Base-by-base conservation (phyloP, 2,888 invertebrate genomes). In the Drosophila mayaguana region DNA sequence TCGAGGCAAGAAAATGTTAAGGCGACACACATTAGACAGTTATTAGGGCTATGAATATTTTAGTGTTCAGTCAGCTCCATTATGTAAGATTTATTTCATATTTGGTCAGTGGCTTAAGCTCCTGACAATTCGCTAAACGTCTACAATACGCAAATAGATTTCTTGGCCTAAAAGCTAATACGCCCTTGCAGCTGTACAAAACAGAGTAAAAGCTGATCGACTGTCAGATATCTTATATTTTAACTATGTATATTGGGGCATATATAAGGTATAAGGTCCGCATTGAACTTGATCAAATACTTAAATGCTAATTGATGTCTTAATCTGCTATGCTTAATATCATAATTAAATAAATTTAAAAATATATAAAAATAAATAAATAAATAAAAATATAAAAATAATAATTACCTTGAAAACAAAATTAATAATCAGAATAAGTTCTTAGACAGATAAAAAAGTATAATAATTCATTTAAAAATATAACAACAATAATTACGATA, bases 11-110 rank as follows among this genome's bases (percentile, higher is more conserved):
- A 34, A 50, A 11, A 61, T 36, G 46, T 72, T 56, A 67, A 46
- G 28, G 20, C 16, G 51, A 65, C 65, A 71, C 65, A 56, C 71
- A 75, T 61, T 57, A 56, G 67, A 42, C 48, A 59, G 46, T 57
- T 72, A 38, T 45, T 53, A 28, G 43, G 34, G 48, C 57, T 51
- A 48, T 68, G 56, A 46, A 68, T 60, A 60, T 43, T 51, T 62
- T 18, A 66, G 42, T 20, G 42, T 28, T 14, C 2, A 46, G 22
- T 14, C 20, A 9, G 28, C 20, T 16, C n/a, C 25, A n/a, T 25
- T 50, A 22, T 28, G 32, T 20, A 50, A 64, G n/a, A 16, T 63
- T 65, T 32, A 63, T 46, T 65, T 45, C 22, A 38, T 25, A 22
- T 65, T 45, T 50, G 50, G 16, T 38, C 16, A 25, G 32, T 25